Evolutionary conservation across 2,797 vertebrate species (phyloP).

Genomic region (Characodon lateralis): DNA sequence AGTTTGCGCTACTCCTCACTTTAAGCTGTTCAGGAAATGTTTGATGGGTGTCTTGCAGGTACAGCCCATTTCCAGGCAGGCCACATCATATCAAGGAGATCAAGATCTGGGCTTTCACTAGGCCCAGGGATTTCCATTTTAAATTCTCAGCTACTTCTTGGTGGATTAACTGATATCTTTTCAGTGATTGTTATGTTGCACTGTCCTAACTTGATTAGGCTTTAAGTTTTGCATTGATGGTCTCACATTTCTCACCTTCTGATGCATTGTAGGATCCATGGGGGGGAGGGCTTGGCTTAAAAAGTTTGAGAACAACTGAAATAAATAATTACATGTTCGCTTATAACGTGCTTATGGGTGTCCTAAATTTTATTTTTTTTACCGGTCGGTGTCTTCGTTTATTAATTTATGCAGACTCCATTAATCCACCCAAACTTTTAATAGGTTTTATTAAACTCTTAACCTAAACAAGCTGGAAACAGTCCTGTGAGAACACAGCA

Average conservation of each 20-base stretch:
- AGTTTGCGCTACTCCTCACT: not conserved
- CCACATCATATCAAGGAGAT: not conserved
- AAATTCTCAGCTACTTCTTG: too few species aligned
- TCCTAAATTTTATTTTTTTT: not conserved
- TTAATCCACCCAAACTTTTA: too few species aligned
- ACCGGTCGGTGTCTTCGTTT: too few species aligned
- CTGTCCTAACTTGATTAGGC: too few species aligned
- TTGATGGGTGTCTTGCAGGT: not conserved
- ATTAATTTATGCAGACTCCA: not conserved
- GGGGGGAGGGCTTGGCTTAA: too few species aligned
- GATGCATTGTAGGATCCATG: too few species aligned
- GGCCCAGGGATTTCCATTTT: not conserved
- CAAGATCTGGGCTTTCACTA: not conserved
- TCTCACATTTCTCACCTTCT: too few species aligned
- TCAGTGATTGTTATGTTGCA: too few species aligned
- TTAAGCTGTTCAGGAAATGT: not conserved
- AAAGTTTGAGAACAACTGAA: too few species aligned
- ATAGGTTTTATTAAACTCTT: not conserved
- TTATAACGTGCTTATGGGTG: not conserved
- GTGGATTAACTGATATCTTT: too few species aligned
- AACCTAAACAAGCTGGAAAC: not conserved
- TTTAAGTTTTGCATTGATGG: too few species aligned
- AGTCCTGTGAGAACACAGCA: slow-evolving; percentile 11
- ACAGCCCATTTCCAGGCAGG: not conserved
- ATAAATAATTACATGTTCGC: too few species aligned